Percentiles rank a stretch among this genome's conserved stretches.
phyloP scores from a whole-genome alignment of 2,113 vertebrate genomes.

The Planiliza haematocheilus region DNA sequence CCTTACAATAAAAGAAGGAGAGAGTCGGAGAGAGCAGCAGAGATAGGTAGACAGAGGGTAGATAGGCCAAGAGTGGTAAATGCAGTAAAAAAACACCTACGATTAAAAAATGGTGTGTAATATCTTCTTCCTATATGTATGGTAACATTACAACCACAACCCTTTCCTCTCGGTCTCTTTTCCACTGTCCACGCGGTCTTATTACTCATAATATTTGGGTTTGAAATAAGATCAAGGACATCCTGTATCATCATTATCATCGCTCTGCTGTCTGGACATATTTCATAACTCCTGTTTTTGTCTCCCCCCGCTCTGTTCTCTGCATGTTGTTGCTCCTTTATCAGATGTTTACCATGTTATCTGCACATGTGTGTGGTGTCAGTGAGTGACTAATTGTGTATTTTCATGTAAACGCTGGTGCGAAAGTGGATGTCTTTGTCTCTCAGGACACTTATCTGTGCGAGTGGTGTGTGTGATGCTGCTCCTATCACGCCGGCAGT shows the following conservation, averaged over 20 bases:
- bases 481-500: constrained; percentile 3
- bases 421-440: background rate
- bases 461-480: background rate
- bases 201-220: constrained; percentile 75
- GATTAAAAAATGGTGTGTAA: constrained; percentile 11
- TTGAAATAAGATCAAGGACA: constrained; percentile 68
- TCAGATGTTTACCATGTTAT: constrained; percentile 14
- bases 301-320: constrained; percentile 3
- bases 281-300: constrained; percentile 52
- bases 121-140: constrained; percentile 26
- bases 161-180: constrained; percentile 26
- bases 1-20: background rate
- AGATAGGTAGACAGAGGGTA: no score
- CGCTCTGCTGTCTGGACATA: constrained; percentile 41
- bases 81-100: background rate
- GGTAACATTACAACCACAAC: background rate
- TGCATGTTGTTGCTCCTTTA: background rate
- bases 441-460: background rate
- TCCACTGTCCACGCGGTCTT: constrained; percentile 39
- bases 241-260: constrained; percentile 49
- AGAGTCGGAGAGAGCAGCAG: background rate
- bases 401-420: constrained; percentile 15
- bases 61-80: background rate
- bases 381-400: background rate
- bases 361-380: background rate